A percentile compares a stretch with the other conserved stretches of the same genome.
These are phyloP conservation scores for Ispidina picta DNA, from an alignment of 2,797 vertebrate genomes.

Conservation along the genomic window DNA sequence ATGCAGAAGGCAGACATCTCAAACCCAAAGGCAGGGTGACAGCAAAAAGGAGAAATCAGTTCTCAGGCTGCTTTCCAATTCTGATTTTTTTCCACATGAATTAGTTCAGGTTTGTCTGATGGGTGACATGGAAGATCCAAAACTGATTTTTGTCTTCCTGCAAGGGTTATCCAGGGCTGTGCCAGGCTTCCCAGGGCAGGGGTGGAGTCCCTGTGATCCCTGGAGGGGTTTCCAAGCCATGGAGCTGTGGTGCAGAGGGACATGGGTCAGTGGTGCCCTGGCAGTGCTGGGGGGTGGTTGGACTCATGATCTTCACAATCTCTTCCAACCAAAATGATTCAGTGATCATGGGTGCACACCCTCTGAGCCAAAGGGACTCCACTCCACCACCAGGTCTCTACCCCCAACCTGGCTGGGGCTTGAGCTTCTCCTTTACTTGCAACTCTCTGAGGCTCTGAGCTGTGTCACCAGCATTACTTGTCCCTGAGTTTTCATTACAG, in stretches of 20 bases:
- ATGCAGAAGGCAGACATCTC: background rate
- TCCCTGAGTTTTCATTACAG: background rate
- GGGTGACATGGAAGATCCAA: background rate
- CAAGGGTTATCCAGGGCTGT: background rate
- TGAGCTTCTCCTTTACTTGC: background rate
- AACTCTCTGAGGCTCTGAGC: background rate
- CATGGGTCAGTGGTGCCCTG: background rate
- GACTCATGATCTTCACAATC: background rate
- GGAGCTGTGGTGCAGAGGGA: background rate
- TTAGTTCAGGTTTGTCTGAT: background rate
- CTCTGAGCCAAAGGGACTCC: background rate
- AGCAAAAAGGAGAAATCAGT: conserved; percentile 12
- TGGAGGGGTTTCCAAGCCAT: background rate
- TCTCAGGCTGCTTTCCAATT: conserved; percentile 40
- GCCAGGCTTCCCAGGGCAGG: background rate
- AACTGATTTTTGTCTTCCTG: background rate
- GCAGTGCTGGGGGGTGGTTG: background rate
- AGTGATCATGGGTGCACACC: accelerated
- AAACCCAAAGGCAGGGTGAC: background rate
- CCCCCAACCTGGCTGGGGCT: background rate
- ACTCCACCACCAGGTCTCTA: background rate
- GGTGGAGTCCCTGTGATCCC: background rate
- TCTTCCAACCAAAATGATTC: background rate
- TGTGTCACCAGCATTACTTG: accelerated
- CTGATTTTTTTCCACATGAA: background rate